phyloP scores from a whole-genome alignment of 2,888 invertebrate genomes.

The Agrotis puta region DNA sequence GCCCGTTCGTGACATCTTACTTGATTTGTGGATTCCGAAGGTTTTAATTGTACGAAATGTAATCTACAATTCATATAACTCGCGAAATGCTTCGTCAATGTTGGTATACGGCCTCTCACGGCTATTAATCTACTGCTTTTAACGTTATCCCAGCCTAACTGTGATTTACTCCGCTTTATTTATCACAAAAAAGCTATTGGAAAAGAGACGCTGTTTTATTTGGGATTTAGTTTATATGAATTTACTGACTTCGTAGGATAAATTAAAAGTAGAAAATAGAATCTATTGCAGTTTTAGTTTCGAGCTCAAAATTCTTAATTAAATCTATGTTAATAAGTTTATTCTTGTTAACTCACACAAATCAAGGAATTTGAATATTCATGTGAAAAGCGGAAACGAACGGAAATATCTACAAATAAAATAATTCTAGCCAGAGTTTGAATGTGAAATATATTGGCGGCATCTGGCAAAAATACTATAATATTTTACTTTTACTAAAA shows the following conservation, averaged over 20 bases:
- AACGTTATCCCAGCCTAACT: slow-evolving; percentile 34
- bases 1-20: slow-evolving; percentile 74
- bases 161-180: slow-evolving; percentile 43
- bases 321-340: no score
- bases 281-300: slow-evolving; percentile 11
- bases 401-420: slow-evolving; percentile 8
- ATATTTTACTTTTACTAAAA: slow-evolving; percentile 42
- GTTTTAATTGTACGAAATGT: slow-evolving; percentile 70
- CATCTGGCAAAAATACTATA: slow-evolving; percentile 45
- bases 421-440: slow-evolving; percentile 15
- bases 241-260: slow-evolving; percentile 23
- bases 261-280: slow-evolving; percentile 22
- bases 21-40: slow-evolving; percentile 74
- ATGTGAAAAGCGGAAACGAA: slow-evolving; percentile 23
- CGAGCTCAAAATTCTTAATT: background rate
- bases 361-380: slow-evolving; percentile 21
- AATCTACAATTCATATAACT: slow-evolving; percentile 63
- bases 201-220: slow-evolving; percentile 26
- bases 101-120: slow-evolving; percentile 28
- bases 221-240: slow-evolving; percentile 14
- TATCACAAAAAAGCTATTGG: slow-evolving; percentile 42
- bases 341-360: no score
- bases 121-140: slow-evolving; percentile 51
- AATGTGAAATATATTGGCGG: slow-evolving; percentile 5
- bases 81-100: slow-evolving; percentile 49